Evolutionary conservation across 2,113 vertebrate genomes (phyloP), one percentile per base, ranked within the genome.

Genomic region (Mesoclemmys tuberculata): DNA sequence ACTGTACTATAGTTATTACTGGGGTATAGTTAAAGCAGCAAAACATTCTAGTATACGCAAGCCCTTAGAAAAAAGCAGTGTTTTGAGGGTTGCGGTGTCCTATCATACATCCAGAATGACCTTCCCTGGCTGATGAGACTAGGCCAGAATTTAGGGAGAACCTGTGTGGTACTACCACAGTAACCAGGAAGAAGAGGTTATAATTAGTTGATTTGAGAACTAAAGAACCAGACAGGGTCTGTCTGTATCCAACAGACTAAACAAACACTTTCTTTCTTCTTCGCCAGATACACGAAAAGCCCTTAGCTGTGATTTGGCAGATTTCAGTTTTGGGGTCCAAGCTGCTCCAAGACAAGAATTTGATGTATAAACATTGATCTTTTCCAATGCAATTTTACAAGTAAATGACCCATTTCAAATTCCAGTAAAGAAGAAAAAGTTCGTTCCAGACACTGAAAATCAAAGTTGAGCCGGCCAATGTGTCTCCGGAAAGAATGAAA

Each of bases 371-470:
- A 51, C 8, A 46, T 0, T 26, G 14, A 52, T 89, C 29, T 88
- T 44, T 75, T 88, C 35, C 38, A 51, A 93, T 93, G n/a, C 41
- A 84, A 8, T n/a, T 27, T 86, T 55, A 26, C 82, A 78, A 93
- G 26, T 3, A 92, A 93, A 90, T 49, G n/a, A 3, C 13, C n/a
- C 49, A 58, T 12, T 91, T 92, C 51, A 96, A 90, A 80, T 52
- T 27, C 27, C 26, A 75, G 68, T 54, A 71, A 89, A 89, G 94
- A 90, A 78, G 48, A 92, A 94, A 54, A 44, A 93, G 80, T 56
- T 94, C 71, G 93, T 96, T 94, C 91, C 80, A 92, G 38, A 82
- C 78, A 96, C 87, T 83, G 95, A 92, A 38, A 38, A 44, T 75
- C n/a, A 44, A 75, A 75, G 10, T 26, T 75, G 71, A 44, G 38